Base-by-base conservation (phyloP, 2,888 invertebrate genomes). In the Agapetus fuscipes region DNA sequence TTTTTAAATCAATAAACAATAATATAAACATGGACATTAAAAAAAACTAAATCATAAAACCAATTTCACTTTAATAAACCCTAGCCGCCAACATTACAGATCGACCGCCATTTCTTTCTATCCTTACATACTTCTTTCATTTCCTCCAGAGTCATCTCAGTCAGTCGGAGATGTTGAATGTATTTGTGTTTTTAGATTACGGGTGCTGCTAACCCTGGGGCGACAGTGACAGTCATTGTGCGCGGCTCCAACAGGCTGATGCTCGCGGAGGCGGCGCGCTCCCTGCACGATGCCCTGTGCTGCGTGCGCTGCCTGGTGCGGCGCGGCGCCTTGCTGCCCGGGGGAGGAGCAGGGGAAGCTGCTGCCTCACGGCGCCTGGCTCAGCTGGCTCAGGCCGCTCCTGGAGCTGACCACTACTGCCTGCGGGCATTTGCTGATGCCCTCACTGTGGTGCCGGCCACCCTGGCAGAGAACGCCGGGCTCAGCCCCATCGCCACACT, bases 341-440 rank as follows among this genome's bases (percentile, higher is more conserved):
- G 98, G 44, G 98, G 97, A 33, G 98, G 97, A 30, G 94, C 96
- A 10, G 95, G 97, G 3, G 98, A 98, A 71, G 95, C 91, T 47
- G 94, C 96, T 59, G 74, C 97, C 46, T 85, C 95, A 0, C 69
- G 94, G 17, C 80, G 81, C 42, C 69, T 98, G 37, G 81, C 84
- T 5, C 79, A 84, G 14, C 72, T 82, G 47, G 82, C 96, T 0
- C 80, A 91, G 54, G 79, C 83, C 2, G 75, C 91, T 26, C 80
- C 83, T 36, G 97, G 96, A 37, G 85, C 94, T 34, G 91, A 94
- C 59, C 89, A 94, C 44, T 96, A 97, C 62, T 96, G 96, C 58
- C 80, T 94, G 62, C 79, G 88, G 50, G 94, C 93, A 1, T 98
- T 86, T 65, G 93, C 97, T 1, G 90, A 95, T 59, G 95, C 97